Conservation (phyloP, 2,888 invertebrate genomes). For the Hetaerina titia region DNA sequence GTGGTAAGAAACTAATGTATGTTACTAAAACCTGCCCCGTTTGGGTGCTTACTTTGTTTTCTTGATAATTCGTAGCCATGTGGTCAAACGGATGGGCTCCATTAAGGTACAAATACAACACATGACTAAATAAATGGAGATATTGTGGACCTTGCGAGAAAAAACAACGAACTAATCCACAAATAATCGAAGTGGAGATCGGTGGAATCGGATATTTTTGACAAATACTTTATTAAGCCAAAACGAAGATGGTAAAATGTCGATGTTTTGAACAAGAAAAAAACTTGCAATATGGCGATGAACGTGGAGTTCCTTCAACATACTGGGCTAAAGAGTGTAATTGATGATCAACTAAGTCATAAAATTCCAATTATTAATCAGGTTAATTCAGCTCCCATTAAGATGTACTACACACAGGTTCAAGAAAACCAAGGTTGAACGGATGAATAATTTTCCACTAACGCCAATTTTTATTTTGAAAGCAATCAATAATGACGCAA, state of each 20-base stretch:
- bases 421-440: too few species aligned
- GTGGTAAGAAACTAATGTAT: background rate
- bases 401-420: too few species aligned
- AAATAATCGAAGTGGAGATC: background rate
- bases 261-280: background rate
- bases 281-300: background rate
- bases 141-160: background rate
- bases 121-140: background rate
- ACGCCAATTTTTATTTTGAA: too few species aligned
- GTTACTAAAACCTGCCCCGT: background rate
- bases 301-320: too few species aligned
- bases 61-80: background rate
- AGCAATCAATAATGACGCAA: too few species aligned
- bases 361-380: too few species aligned
- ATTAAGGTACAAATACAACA: background rate
- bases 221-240: background rate
- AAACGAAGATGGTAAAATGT: background rate
- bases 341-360: too few species aligned
- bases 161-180: background rate
- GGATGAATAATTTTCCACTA: too few species aligned
- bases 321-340: too few species aligned
- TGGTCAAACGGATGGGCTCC: conserved; percentile 2
- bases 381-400: too few species aligned
- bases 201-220: background rate
- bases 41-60: background rate